Conservation (phyloP, 2,797 vertebrate species). For the Siniperca scherzeri region DNA sequence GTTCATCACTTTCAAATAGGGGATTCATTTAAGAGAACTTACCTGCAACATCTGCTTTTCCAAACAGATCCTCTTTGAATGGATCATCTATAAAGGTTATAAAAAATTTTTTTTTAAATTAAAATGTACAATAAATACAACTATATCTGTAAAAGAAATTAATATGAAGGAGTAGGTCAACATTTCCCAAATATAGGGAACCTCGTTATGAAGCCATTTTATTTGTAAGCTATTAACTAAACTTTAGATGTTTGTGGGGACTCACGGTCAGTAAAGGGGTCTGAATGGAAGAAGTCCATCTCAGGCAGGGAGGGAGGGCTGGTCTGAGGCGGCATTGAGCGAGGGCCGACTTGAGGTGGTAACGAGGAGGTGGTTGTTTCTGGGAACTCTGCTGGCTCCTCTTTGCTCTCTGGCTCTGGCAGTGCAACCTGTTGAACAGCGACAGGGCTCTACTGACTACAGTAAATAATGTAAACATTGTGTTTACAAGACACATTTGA, state of each 20-base stretch:
- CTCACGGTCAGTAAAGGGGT: slow-evolving; percentile 97
- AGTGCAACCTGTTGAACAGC: slow-evolving; percentile 84
- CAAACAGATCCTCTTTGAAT: slow-evolving; percentile 98
- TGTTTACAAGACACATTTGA: neutral
- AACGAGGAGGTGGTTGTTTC: slow-evolving; percentile 84
- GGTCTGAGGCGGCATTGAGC: slow-evolving; percentile 78
- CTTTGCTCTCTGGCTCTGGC: slow-evolving; percentile 87
- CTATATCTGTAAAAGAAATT: neutral
- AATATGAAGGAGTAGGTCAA: neutral
- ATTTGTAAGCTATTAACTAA: neutral
- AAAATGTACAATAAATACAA: slow-evolving; percentile 1
- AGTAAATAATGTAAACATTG: neutral
- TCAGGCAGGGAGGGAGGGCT: slow-evolving; percentile 86
- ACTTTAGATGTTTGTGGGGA: slow-evolving; percentile 39
- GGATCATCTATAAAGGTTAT: slow-evolving; percentile 89
- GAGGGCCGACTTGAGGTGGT: slow-evolving; percentile 83
- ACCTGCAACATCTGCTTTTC: slow-evolving; percentile 91
- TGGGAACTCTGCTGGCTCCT: slow-evolving; percentile 81
- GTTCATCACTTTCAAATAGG: neutral
- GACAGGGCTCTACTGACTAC: neutral
- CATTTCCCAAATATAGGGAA: neutral
- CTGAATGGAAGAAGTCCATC: slow-evolving; percentile 95
- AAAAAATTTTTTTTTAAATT: too few relatives aligned
- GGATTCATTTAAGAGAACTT: slow-evolving; percentile 43
- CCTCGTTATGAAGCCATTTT: neutral